These are phyloP conservation scores for Agriotes lineatus DNA, from an alignment of 2,888 invertebrate species.

Conservation along the genomic window DNA sequence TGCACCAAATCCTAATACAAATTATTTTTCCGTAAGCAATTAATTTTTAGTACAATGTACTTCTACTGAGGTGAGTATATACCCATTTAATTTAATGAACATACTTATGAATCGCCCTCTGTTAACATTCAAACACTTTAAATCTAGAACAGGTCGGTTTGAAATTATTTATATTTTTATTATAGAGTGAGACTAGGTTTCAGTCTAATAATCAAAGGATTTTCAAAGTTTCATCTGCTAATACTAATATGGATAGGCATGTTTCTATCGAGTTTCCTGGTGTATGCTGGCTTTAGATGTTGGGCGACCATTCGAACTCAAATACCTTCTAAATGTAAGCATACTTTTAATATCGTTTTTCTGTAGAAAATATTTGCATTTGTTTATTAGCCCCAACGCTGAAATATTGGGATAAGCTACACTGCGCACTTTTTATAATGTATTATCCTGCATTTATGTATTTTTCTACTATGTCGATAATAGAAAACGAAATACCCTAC, in stretches of 20 bases:
- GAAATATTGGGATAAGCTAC: not conserved
- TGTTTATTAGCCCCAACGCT: not conserved
- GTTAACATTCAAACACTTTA: no score
- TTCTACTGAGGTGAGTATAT: no score
- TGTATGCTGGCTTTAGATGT: constrained; percentile 17
- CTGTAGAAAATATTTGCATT: no score
- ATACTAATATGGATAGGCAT: constrained; percentile 70
- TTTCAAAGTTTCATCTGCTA: constrained; percentile 73
- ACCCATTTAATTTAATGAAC: no score
- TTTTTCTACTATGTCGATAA: not conserved
- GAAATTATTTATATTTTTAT: no score
- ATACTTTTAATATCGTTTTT: not conserved
- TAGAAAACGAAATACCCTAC: not conserved
- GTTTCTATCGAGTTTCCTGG: constrained; percentile 61
- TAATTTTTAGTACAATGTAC: no score
- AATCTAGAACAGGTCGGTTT: no score
- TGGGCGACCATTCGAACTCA: constrained; percentile 18
- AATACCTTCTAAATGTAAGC: constrained; percentile 25
- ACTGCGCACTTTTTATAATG: not conserved
- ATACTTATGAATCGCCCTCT: no score
- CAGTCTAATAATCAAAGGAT: constrained; percentile 70
- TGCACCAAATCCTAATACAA: no score
- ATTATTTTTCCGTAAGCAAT: no score
- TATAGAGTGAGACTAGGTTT: constrained; percentile 66
- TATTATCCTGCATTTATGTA: not conserved